Percentiles rank a stretch among this genome's conserved stretches.
These are phyloP conservation scores for Pipa parva DNA, from an alignment of 2,113 vertebrate species.

Conservation along the genomic window DNA sequence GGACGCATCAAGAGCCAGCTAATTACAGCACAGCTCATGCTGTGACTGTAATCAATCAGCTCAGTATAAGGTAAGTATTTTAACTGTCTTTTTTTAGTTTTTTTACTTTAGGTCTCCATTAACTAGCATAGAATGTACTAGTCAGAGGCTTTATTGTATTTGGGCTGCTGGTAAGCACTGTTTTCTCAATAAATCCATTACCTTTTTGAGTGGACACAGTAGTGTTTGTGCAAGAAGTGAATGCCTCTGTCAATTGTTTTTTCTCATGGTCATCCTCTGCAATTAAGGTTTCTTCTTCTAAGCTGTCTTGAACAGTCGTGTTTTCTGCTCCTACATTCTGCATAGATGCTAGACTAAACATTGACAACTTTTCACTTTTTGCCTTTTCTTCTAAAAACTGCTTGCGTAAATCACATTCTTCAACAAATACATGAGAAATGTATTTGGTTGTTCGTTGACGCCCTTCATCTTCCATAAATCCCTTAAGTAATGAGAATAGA, in stretches of 20 bases:
- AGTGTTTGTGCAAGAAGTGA: slow-evolving; percentile 3
- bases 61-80: too few relatives aligned
- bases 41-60: too few relatives aligned
- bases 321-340: slow-evolving; percentile 49
- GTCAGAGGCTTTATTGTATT: too few relatives aligned
- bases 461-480: slow-evolving; percentile 94
- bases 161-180: too few relatives aligned
- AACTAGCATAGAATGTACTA: too few relatives aligned
- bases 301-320: slow-evolving; percentile 35
- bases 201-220: slow-evolving; percentile 53
- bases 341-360: slow-evolving; percentile 51
- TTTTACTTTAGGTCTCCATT: too few relatives aligned
- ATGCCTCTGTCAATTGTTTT: slow-evolving; percentile 8
- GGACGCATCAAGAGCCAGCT: too few relatives aligned
- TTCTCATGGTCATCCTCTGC: slow-evolving; percentile 52
- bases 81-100: too few relatives aligned
- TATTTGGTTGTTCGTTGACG: slow-evolving; percentile 92
- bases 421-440: slow-evolving; percentile 78
- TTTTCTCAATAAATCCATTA: too few relatives aligned
- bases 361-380: slow-evolving; percentile 72
- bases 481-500: slow-evolving; percentile 58
- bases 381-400: slow-evolving; percentile 84
- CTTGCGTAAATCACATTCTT: slow-evolving; percentile 77
- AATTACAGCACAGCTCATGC: too few relatives aligned
- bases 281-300: slow-evolving; percentile 47